Percentiles rank a stretch among this genome's conserved stretches.
Evolutionary conservation across 2,797 vertebrate species (phyloP).

Genomic region (Spondyliosoma cantharus): DNA sequence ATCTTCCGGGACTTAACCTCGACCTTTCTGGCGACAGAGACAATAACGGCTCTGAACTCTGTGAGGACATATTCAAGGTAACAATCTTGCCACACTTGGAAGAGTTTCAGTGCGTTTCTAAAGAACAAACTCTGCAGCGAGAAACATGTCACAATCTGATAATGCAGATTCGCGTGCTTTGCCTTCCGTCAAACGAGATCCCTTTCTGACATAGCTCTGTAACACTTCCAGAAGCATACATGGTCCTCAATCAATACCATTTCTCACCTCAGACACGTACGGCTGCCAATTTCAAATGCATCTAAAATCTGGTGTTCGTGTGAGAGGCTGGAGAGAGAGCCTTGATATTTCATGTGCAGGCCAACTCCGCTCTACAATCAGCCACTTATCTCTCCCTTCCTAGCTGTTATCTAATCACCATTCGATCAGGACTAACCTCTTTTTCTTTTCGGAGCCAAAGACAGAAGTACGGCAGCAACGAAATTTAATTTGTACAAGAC

Average conservation of each 20-base stretch:
- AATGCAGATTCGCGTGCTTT: background rate
- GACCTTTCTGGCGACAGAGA: conserved; percentile 23
- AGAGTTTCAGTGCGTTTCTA: background rate
- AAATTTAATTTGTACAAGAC: background rate
- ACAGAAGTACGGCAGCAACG: background rate
- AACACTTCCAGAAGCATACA: background rate
- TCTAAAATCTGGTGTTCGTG: background rate
- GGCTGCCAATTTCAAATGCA: background rate
- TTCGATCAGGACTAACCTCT: background rate
- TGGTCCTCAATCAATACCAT: background rate
- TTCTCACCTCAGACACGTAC: background rate
- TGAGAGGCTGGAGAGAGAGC: background rate
- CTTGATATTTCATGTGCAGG: background rate
- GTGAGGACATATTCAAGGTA: background rate
- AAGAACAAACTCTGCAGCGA: background rate
- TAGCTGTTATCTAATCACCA: conserved; percentile 5
- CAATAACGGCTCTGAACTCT: conserved; percentile 19
- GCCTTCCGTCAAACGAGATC: background rate
- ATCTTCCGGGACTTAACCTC: background rate
- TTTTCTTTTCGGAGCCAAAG: background rate
- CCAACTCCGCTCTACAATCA: conserved; percentile 1
- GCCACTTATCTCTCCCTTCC: background rate
- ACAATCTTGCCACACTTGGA: background rate
- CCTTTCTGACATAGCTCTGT: background rate
- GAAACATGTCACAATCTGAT: background rate